Percentiles rank a stretch among this genome's conserved stretches.
phyloP scores from a whole-genome alignment of 1,140 invertebrate genomes.

The Solen grandis region DNA sequence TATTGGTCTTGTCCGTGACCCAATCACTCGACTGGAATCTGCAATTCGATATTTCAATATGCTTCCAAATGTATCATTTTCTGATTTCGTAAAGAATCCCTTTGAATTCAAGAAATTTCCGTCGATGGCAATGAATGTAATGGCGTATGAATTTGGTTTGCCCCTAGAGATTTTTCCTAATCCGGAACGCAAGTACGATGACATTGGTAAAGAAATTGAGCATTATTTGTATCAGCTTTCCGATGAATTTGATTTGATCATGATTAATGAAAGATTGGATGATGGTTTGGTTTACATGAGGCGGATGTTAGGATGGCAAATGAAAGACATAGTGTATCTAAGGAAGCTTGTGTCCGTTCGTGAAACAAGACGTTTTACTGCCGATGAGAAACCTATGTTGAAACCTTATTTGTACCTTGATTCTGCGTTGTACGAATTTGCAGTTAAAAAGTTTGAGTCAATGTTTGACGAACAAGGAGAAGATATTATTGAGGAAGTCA shows the following conservation, averaged over 20 bases:
- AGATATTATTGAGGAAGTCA: slow-evolving; percentile 51
- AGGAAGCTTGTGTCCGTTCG: slow-evolving; percentile 38
- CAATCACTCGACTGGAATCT: slow-evolving; percentile 61
- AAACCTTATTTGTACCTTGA: slow-evolving; percentile 51
- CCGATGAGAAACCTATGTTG: slow-evolving; percentile 1
- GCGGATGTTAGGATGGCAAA: slow-evolving; percentile 81
- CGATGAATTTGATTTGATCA: slow-evolving; percentile 80
- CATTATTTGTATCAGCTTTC: slow-evolving; percentile 35
- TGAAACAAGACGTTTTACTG: neutral
- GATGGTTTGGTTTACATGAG: slow-evolving; percentile 82
- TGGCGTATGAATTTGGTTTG: slow-evolving; percentile 65
- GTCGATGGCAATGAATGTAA: slow-evolving; percentile 64
- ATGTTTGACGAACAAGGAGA: slow-evolving; percentile 36
- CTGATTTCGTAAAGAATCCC: slow-evolving; percentile 39
- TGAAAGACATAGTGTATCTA: slow-evolving; percentile 77
- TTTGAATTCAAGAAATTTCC: slow-evolving; percentile 45
- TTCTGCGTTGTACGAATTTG: slow-evolving; percentile 54
- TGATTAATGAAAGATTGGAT: slow-evolving; percentile 83
- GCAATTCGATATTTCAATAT: slow-evolving; percentile 61
- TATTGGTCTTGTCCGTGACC: slow-evolving; percentile 64
- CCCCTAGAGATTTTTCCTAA: slow-evolving; percentile 33
- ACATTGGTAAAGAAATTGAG: slow-evolving; percentile 32
- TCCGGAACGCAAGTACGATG: slow-evolving; percentile 4
- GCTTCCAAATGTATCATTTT: slow-evolving; percentile 31
- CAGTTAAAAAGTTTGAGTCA: slow-evolving; percentile 35